phyloP scores from a whole-genome alignment of 1,140 invertebrate species.

The Agrilus planipennis region DNA sequence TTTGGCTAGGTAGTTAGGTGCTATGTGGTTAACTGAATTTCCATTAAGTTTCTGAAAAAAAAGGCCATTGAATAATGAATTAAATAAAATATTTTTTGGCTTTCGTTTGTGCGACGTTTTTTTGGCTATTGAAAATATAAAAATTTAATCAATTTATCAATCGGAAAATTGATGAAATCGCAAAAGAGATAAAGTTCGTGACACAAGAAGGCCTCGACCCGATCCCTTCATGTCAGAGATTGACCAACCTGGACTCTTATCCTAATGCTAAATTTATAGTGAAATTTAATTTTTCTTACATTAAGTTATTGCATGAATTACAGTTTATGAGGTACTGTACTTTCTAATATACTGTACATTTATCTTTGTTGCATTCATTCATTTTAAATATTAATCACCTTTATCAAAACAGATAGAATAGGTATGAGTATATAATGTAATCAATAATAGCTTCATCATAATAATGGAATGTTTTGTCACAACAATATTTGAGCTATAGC shows the following conservation, averaged over 20 bases:
- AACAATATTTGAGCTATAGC: slow-evolving; percentile 37
- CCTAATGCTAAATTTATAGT: slow-evolving; percentile 35
- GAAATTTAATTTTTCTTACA: slow-evolving; percentile 37
- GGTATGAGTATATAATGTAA: slow-evolving; percentile 34
- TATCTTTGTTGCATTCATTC: slow-evolving; percentile 34
- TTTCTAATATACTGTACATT: slow-evolving; percentile 37
- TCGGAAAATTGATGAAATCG: too few relatives aligned
- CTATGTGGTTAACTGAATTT: too few relatives aligned
- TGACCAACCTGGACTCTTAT: slow-evolving; percentile 33
- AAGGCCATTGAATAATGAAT: too few relatives aligned
- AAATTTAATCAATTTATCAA: too few relatives aligned
- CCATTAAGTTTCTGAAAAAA: too few relatives aligned
- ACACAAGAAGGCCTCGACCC: too few relatives aligned
- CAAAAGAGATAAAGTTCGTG: too few relatives aligned
- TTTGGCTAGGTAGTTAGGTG: too few relatives aligned
- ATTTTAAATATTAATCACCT: slow-evolving; percentile 33
- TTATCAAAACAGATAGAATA: slow-evolving; percentile 37
- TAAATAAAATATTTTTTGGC: too few relatives aligned
- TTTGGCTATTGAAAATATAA: too few relatives aligned
- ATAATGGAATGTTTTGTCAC: slow-evolving; percentile 37
- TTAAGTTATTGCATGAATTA: slow-evolving; percentile 38
- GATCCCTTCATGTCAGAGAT: too few relatives aligned
- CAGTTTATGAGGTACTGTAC: slow-evolving; percentile 37
- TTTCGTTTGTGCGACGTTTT: too few relatives aligned
- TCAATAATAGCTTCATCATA: slow-evolving; percentile 30